Conservation (phyloP, 1,140 invertebrate species). For the Psilanteris sp. region DNA sequence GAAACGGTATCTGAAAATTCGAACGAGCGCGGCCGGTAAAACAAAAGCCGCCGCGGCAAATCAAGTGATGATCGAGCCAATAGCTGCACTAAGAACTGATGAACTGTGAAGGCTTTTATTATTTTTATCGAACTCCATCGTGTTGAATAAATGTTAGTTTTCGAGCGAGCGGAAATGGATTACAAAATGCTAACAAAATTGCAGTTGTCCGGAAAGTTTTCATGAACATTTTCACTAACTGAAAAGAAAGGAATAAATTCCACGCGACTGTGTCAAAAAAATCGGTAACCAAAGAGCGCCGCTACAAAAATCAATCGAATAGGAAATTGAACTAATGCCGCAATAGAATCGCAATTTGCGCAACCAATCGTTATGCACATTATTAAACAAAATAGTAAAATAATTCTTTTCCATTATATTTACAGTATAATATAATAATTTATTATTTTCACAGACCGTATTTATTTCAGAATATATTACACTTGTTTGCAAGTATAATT, state of each 20-base stretch:
- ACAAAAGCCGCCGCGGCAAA: conserved; percentile 4
- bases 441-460: too few species aligned
- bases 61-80: conserved; percentile 15
- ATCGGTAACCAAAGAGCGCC: background rate
- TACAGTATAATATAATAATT: too few species aligned
- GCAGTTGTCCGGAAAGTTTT: conserved; percentile 32
- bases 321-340: conserved; percentile 18
- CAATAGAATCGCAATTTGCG: background rate
- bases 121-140: conserved; percentile 37
- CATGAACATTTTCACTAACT: conserved; percentile 23
- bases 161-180: conserved; percentile 32
- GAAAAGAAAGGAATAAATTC: conserved; percentile 24
- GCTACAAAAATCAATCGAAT: conserved; percentile 34
- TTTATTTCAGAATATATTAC: too few species aligned
- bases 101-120: conserved; percentile 43
- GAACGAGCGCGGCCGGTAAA: background rate
- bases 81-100: conserved; percentile 24
- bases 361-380: too few species aligned
- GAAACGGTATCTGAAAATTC: conserved; percentile 8
- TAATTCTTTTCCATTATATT: too few species aligned
- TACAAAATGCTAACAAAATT: conserved; percentile 47
- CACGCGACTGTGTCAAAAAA: conserved; percentile 3
- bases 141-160: conserved; percentile 51
- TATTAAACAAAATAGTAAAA: too few species aligned
- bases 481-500: too few species aligned